A percentile compares a stretch with the other conserved stretches of the same genome.
Evolutionary conservation across 2,797 vertebrate species (phyloP).

Genomic region (Balearica regulorum): DNA sequence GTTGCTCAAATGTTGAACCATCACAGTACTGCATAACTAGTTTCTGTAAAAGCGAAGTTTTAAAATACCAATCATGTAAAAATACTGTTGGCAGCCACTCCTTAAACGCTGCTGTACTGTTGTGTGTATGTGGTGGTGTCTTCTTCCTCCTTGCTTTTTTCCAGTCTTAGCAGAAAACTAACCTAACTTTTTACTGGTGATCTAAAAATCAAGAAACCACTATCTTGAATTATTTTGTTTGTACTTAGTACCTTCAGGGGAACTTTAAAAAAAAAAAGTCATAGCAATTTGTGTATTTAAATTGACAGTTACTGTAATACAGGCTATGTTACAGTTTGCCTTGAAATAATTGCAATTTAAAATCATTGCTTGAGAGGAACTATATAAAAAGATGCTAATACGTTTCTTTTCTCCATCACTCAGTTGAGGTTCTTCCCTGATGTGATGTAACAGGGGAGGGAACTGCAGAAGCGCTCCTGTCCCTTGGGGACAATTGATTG

Average conservation of each 20-base stretch:
- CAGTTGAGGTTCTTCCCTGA: neutral
- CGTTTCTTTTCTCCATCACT: neutral
- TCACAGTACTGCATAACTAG: neutral
- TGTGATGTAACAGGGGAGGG: rapidly evolving
- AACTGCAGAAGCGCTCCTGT: neutral
- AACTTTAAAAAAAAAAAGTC: neutral
- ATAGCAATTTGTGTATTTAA: neutral
- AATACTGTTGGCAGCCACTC: neutral
- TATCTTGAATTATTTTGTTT: neutral
- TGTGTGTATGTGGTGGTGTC: neutral
- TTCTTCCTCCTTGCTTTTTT: neutral
- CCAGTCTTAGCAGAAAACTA: neutral
- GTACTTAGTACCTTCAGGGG: neutral
- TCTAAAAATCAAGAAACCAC: neutral
- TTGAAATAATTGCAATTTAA: neutral
- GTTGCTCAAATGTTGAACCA: neutral
- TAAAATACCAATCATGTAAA: neutral
- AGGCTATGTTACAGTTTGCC: neutral
- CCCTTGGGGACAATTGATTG: too few species aligned
- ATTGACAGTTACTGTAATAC: neutral
- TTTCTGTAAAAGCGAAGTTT: neutral
- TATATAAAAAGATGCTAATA: neutral
- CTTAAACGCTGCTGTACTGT: neutral
- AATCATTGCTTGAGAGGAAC: neutral
- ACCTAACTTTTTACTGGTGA: neutral